Evolutionary conservation across 2,888 invertebrate genomes (phyloP).

Genomic region (Harpagoxenus sublaevis): DNA sequence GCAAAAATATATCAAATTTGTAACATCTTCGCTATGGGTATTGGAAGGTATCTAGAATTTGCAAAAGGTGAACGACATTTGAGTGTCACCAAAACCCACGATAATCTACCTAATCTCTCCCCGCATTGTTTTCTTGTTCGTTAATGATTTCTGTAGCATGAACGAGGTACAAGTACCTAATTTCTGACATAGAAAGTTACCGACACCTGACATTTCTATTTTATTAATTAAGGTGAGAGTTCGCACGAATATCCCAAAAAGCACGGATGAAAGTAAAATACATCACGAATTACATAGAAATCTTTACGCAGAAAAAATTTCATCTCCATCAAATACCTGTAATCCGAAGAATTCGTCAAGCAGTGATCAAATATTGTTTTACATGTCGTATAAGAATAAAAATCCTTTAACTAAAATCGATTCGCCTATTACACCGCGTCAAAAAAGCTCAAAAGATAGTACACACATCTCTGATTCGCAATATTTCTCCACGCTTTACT

Average conservation of each 20-base stretch:
- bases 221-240: conserved; percentile 46
- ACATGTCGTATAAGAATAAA: background rate
- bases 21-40: too few species aligned
- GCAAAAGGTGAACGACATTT: background rate
- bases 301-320: background rate
- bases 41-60: background rate
- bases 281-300: background rate
- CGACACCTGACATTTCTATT: conserved; percentile 22
- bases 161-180: background rate
- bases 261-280: conserved; percentile 8
- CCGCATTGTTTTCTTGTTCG: conserved; percentile 37
- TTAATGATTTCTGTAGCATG: conserved; percentile 6
- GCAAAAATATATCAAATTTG: too few species aligned
- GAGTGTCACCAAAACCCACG: conserved; percentile 4
- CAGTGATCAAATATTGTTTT: background rate
- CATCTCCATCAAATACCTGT: background rate
- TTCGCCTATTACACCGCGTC: background rate
- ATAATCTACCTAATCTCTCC: conserved; percentile 5
- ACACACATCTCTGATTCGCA: conserved; percentile 40
- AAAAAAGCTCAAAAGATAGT: background rate
- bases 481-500: conserved; percentile 53
- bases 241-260: conserved; percentile 20
- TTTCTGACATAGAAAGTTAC: conserved; percentile 34
- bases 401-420: background rate
- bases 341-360: background rate